Percentiles rank a stretch among this genome's conserved stretches.
Conservation (phyloP, 2,113 vertebrate species). For the Centropus bengalensis region DNA sequence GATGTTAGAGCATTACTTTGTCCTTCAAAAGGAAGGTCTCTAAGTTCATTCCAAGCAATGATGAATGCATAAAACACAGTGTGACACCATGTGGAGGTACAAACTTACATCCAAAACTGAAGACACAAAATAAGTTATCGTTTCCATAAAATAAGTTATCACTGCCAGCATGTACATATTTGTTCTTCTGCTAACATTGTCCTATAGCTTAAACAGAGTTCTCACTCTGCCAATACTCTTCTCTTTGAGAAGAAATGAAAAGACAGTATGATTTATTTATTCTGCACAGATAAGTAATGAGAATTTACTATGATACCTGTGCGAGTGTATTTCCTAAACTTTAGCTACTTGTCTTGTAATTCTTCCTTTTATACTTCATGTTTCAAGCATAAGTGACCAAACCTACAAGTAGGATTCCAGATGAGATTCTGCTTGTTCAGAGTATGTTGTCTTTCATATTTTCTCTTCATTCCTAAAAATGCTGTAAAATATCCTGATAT, state of each 20-base stretch:
- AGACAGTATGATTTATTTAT: not conserved
- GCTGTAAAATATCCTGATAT: not conserved
- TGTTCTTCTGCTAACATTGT: not conserved
- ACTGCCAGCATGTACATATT: not conserved
- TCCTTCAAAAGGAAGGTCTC: not conserved
- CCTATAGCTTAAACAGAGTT: not conserved
- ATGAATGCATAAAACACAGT: not conserved
- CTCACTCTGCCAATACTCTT: not conserved
- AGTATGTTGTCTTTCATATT: not conserved
- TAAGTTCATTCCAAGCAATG: not conserved
- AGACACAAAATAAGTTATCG: not conserved
- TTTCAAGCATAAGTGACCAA: not conserved
- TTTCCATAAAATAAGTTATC: not conserved
- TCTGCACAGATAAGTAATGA: not conserved
- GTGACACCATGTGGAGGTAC: not conserved
- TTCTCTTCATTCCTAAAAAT: constrained; percentile 11
- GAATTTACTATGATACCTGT: not conserved
- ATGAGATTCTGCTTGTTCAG: not conserved
- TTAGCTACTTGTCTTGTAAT: not conserved
- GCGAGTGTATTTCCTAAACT: not conserved
- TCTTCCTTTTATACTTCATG: not conserved
- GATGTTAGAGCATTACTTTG: not conserved
- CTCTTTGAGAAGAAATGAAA: not conserved
- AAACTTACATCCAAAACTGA: not conserved
- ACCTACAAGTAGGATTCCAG: constrained; percentile 23